Conservation (phyloP, 2,888 invertebrate species). For the Melolontha melolontha region DNA sequence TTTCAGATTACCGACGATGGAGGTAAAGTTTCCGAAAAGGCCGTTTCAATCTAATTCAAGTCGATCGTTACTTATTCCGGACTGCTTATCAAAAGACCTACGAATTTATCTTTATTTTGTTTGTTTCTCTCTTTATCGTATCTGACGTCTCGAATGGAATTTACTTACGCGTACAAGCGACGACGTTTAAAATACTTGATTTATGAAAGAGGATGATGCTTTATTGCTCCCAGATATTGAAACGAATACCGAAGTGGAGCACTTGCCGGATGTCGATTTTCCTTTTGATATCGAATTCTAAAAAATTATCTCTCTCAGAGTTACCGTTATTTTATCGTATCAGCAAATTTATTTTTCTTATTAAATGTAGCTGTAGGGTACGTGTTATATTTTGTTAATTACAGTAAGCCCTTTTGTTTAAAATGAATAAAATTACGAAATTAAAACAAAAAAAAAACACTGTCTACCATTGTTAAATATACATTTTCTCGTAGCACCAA, state of each 20-base stretch:
- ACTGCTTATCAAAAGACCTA: constrained; percentile 25
- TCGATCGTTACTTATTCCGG: constrained; percentile 26
- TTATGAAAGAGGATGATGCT: constrained; percentile 6
- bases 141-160: constrained; percentile 3
- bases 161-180: not conserved
- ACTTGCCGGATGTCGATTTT: not conserved
- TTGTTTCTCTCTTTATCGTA: constrained; percentile 3
- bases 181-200: constrained; percentile 12
- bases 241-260: constrained; percentile 9
- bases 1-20: constrained; percentile 15
- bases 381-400: no score
- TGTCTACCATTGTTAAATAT: no score
- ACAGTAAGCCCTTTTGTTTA: no score
- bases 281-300: constrained; percentile 4
- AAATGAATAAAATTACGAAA: no score
- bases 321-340: no score
- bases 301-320: not conserved
- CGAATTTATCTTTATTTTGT: constrained; percentile 19
- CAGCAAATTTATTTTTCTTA: no score
- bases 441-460: no score
- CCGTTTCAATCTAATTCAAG: constrained; percentile 22
- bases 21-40: constrained; percentile 20
- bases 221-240: constrained; percentile 9
- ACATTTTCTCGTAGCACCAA: no score
- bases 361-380: no score